Evolutionary conservation across 2,797 vertebrate species (phyloP), one percentile per base, ranked within the genome.

Genomic region (Phataginus tetradactyla): DNA sequence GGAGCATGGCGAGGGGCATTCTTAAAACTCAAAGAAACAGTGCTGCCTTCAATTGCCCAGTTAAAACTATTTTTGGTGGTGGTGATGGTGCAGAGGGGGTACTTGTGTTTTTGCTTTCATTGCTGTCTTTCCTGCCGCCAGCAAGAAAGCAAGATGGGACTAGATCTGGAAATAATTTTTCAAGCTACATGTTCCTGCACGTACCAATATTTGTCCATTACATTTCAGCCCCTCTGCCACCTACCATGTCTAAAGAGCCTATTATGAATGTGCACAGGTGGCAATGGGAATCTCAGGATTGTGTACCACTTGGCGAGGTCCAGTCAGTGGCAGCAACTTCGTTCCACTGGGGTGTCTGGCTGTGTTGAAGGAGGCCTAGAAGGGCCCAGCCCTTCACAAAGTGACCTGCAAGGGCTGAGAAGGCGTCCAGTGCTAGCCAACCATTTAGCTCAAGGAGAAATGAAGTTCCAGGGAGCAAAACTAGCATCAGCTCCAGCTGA

Each of bases 211-310:
- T 63, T 66, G 81, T 21, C 53, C 74, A 9, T 12, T 49, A 29
- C 59, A 37, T 86, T 45, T 49, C 53, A 68, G 61, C 21, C 25
- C 49, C 29, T 69, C 39, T 17, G 14, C 68, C 53, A 72, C 80
- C 64, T 84, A 12, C 42, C 18, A 4, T 0, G 4, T 59, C 55
- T 23, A 21, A 17, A 45, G 4, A 20, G 14, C n/a, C 53, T 61
- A 0, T 32, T 25, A 49, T 2, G 2, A 53, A 51, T 1, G 14
- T 25, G n/a, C 23, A 6, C 1, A 1, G 11, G 18, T 11, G 0
- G 69, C 42, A 71, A 42, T 23, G 37, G 86, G 79, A 39, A 61
- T 15, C 69, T 72, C 59, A 0, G 10, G 61, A 18, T 13, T 25
- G 10, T 29, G 7, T 32, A 21, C 18, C 71, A 39, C 8, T 51